These are phyloP conservation scores for Heloderma charlesbogerti DNA, from an alignment of 2,113 vertebrate genomes.

Conservation along the genomic window DNA sequence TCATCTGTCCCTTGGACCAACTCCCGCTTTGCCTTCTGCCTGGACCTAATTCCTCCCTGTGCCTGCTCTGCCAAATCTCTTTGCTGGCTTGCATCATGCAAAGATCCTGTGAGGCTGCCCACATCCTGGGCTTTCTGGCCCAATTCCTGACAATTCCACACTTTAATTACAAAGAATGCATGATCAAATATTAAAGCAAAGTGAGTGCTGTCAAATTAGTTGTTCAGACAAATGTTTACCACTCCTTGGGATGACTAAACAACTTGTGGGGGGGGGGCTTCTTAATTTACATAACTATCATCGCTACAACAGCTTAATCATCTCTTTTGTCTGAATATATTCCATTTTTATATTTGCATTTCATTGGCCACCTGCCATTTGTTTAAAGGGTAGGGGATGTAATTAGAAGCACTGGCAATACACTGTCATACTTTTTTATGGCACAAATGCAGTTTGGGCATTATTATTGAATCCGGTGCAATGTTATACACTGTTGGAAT, in stretches of 20 bases:
- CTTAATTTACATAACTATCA: slow-evolving; percentile 78
- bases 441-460: slow-evolving; percentile 66
- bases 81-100: background rate
- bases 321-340: slow-evolving; percentile 72
- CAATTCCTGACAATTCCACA: slow-evolving; percentile 8
- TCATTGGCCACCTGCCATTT: slow-evolving; percentile 73
- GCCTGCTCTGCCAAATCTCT: slow-evolving; percentile 15
- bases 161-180: slow-evolving; percentile 16
- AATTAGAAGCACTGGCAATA: slow-evolving; percentile 70
- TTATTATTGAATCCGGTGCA: slow-evolving; percentile 67
- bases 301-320: slow-evolving; percentile 71
- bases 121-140: background rate
- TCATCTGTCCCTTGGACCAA: background rate
- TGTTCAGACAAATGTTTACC: slow-evolving; percentile 76
- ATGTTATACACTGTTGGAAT: slow-evolving; percentile 64
- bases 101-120: background rate
- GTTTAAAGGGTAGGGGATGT: slow-evolving; percentile 64
- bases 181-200: slow-evolving; percentile 68
- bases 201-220: slow-evolving; percentile 72
- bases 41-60: background rate
- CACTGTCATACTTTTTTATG: slow-evolving; percentile 62
- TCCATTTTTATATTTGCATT: slow-evolving; percentile 66
- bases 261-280: slow-evolving; percentile 73
- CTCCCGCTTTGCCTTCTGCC: slow-evolving; percentile 5
- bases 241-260: slow-evolving; percentile 76